Conservation (phyloP, 1,140 invertebrate species). For the Papilio machaon region DNA sequence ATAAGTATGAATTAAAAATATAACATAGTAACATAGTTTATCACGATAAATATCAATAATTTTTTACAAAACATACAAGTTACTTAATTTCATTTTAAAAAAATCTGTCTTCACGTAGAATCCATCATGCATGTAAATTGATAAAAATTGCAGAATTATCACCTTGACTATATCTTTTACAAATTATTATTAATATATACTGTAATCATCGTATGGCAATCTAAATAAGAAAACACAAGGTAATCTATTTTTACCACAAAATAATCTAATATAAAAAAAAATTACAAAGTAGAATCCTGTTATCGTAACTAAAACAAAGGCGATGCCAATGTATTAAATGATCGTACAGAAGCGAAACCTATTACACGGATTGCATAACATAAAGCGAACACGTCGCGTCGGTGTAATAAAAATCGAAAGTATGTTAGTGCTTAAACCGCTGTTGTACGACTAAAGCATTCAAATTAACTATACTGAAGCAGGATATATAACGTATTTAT, state of each 20-base stretch:
- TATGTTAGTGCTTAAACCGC: conserved; percentile 10
- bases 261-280: not conserved
- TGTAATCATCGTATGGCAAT: not conserved
- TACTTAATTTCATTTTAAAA: not conserved
- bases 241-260: not conserved
- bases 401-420: conserved; percentile 13
- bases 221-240: not conserved
- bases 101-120: not conserved
- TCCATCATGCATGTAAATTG: not conserved
- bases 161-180: not conserved
- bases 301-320: conserved; percentile 16
- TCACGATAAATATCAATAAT: too few species aligned
- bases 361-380: conserved; percentile 8
- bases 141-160: not conserved
- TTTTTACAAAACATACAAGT: not conserved
- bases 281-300: not conserved
- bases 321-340: not conserved
- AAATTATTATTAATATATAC: conserved; percentile 2
- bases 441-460: not conserved
- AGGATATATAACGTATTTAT: not conserved
- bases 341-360: not conserved
- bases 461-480: not conserved
- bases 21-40: too few species aligned
- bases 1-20: too few species aligned
- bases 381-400: not conserved